Evolutionary conservation across 2,113 vertebrate genomes (phyloP).

Genomic region (Corythoichthys intestinalis): DNA sequence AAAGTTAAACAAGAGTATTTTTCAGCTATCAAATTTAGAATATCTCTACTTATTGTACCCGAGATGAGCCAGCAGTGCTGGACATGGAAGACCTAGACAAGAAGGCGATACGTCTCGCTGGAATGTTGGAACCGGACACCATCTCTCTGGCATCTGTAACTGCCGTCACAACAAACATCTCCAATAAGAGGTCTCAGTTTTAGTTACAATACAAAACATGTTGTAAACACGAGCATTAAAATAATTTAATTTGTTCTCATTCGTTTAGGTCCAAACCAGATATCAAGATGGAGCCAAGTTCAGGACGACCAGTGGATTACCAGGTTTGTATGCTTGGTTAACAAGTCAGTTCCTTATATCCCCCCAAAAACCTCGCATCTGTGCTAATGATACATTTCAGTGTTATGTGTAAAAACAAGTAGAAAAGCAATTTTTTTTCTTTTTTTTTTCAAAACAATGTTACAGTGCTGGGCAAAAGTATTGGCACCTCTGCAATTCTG

Average conservation of each 20-base stretch:
- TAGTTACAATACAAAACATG: neutral
- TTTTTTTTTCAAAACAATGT: too few relatives aligned
- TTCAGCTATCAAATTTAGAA: neutral
- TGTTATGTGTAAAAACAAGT: too few relatives aligned
- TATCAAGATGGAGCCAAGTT: constrained; percentile 93
- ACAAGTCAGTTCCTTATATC: neutral
- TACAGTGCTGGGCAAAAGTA: too few relatives aligned
- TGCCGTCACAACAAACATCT: constrained; percentile 93
- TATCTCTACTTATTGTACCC: neutral
- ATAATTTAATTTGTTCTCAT: constrained; percentile 2
- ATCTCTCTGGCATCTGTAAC: constrained; percentile 94
- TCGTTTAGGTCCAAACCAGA: constrained; percentile 89
- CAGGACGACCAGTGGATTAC: constrained; percentile 92
- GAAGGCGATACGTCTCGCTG: constrained; percentile 74
- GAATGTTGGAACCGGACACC: constrained; percentile 82
- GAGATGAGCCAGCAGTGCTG: constrained; percentile 88
- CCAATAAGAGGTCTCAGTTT: constrained; percentile 86
- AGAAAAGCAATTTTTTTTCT: too few relatives aligned
- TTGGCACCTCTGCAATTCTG: too few relatives aligned
- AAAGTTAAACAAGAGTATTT: too few relatives aligned
- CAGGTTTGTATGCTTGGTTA: constrained; percentile 66
- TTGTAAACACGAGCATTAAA: neutral
- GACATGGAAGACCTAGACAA: constrained; percentile 88
- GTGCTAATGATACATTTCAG: too few relatives aligned
- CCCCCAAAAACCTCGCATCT: too few relatives aligned